Evolutionary conservation across 2,888 invertebrate species (phyloP), one percentile per base, ranked within the genome.

Genomic region (Smittia sp.): DNA sequence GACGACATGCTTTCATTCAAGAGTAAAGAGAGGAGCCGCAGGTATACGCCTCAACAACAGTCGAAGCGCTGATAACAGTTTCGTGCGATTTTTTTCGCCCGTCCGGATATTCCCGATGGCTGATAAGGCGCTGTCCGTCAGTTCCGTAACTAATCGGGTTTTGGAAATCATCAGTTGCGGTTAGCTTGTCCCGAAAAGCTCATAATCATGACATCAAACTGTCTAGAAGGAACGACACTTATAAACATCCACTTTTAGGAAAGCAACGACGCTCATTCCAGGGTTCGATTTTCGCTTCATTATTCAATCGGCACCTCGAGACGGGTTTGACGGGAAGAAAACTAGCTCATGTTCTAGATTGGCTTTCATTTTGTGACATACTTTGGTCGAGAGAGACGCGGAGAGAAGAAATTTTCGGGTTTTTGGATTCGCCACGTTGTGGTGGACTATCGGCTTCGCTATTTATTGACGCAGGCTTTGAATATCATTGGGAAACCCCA

Each of bases 341-440:
- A 58, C 58, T 22, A 7, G 58, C 22, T 58, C 58, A 58, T 58
- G 58, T 20, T 58, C 58, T 58, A 58, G 7, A 13, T 58, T 58
- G 22, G 46, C 46, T 15, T 46, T n/a, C 46, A 58, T 18, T 22
- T 58, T 58, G 58, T 22, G 58, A 58, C 58, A 58, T 13, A 63
- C 63, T 27, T 63, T 15, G 13, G n/a, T n/a, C n/a, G 11, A 46
- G n/a, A 54, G 54, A 7, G 20, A 54, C 7, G 18, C n/a, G n/a
- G 20, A n/a, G 20, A 54, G 9, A 32, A 32, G 9, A 9, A 32
- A 32, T 6, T 32, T 32, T 32, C 32, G 32, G 32, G 32, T 32
- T 32, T n/a, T 32, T 6, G 32, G 32, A 6, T 9, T 9, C 32
- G 32, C 32, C 32, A 32, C 32, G 32, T 32, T 32, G 32, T 32